These are phyloP conservation scores for Malurus splendens DNA, from an alignment of 2,797 vertebrate species.

Conservation along the genomic window DNA sequence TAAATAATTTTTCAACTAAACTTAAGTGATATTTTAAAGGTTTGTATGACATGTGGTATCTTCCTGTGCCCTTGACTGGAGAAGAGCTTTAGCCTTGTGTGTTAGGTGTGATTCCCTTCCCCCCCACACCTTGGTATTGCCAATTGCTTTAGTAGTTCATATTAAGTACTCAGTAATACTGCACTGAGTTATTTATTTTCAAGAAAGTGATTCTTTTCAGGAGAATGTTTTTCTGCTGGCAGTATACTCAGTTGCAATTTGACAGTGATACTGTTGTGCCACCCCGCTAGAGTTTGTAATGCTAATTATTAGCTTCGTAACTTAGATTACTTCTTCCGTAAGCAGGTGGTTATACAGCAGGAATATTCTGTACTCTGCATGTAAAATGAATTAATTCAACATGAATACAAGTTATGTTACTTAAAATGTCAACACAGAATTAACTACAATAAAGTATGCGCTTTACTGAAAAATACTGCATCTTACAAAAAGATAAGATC, in stretches of 20 bases:
- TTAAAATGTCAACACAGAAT: not conserved
- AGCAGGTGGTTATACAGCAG: not conserved
- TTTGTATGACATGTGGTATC: not conserved
- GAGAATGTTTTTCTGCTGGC: not conserved
- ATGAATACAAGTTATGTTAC: not conserved
- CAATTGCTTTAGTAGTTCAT: not conserved
- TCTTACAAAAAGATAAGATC: not conserved
- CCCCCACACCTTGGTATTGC: not conserved
- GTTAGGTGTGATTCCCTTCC: not conserved
- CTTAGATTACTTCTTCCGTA: not conserved
- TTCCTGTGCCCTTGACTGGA: not conserved
- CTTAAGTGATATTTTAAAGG: not conserved
- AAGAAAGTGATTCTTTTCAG: not conserved
- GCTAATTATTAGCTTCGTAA: constrained; percentile 16
- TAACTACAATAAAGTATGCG: not conserved
- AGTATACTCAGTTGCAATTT: not conserved
- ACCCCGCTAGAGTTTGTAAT: not conserved
- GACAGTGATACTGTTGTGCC: not conserved
- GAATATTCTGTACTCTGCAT: not conserved
- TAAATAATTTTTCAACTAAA: not conserved
- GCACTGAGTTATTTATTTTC: not conserved
- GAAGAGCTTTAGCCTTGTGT: not conserved
- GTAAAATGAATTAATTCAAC: not conserved
- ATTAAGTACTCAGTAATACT: not conserved
- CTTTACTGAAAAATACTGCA: not conserved